Evolutionary conservation across 2,113 vertebrate species (phyloP), one percentile per base, ranked within the genome.

Genomic region (Oenanthe oenanthe): DNA sequence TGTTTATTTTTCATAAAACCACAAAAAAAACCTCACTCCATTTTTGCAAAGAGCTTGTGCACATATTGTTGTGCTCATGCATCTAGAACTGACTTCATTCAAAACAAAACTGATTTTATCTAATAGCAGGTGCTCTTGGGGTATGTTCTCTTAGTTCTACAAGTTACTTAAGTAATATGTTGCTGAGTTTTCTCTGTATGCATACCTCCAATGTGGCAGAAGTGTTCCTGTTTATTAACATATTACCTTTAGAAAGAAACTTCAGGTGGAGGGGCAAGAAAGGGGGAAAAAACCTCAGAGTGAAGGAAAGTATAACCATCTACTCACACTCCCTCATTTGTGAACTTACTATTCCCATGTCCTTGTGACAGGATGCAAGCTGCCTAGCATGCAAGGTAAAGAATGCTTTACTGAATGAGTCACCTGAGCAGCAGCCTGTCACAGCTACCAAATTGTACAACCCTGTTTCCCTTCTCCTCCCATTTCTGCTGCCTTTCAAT

Each of bases 401-500:
- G 29, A 83, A 51, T 6, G 25, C 6, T 78, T 81, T 48, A 57
- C 58, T 54, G 45, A 94, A 48, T 73, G 13, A 77, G n/a, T 51
- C 48, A 74, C 60, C 38, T 72, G 19, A 73, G 60, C 56, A 84
- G 63, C 54, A 91, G 47, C 42, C n/a, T 47, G 31, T 16, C 43
- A 92, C 47, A 83, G 65, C n/a, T 76, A 89, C 34, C 63, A 53
- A 83, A 36, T 2, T 38, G 9, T 73, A 40, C 18, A 70, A 36
- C 17, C 53, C 57, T 5, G 4, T 57, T 85, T 90, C 32, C 48
- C 24, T 65, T 88, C 43, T 56, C 38, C 63, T 78, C 43, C 50
- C 34, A 48, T 78, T 95, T 42, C 75, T 43, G 8, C 25, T 88
- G 51, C 14, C 26, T 93, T 88, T 70, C 57, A 84, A 91, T 19